These are phyloP conservation scores for Copsychus sechellarum DNA, from an alignment of 2,113 vertebrate species.

Conservation along the genomic window DNA sequence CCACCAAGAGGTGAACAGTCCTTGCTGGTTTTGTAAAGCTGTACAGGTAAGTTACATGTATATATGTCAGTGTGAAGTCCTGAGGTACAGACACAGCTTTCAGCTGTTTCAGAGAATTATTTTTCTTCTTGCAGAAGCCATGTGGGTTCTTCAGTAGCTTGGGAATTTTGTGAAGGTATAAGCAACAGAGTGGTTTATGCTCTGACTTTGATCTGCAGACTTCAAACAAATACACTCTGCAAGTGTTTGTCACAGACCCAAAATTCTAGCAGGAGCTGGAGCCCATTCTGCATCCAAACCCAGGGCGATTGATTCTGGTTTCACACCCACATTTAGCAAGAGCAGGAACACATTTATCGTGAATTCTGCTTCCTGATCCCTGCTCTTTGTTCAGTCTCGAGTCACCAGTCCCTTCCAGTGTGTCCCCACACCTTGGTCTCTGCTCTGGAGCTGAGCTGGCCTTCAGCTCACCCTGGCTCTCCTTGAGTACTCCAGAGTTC, in stretches of 20 bases:
- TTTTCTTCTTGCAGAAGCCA: background rate
- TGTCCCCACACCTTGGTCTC: background rate
- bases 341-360: background rate
- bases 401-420: fast-evolving
- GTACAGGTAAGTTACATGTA: background rate
- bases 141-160: background rate
- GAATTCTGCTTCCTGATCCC: background rate
- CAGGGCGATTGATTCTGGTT: background rate
- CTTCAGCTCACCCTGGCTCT: background rate
- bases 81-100: background rate
- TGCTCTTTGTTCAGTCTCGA: fast-evolving
- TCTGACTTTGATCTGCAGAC: conserved; percentile 6
- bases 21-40: background rate
- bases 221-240: background rate
- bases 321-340: background rate
- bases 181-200: background rate
- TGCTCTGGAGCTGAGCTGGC: background rate
- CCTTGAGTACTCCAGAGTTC: fast-evolving
- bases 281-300: background rate
- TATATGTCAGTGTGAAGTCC: background rate
- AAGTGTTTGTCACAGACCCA: background rate
- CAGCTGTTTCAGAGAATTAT: background rate
- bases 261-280: background rate
- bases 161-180: background rate
- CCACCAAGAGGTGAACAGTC: background rate